Conservation (phyloP, 2,797 vertebrate genomes). For the Pseudomugil gertrudae region DNA sequence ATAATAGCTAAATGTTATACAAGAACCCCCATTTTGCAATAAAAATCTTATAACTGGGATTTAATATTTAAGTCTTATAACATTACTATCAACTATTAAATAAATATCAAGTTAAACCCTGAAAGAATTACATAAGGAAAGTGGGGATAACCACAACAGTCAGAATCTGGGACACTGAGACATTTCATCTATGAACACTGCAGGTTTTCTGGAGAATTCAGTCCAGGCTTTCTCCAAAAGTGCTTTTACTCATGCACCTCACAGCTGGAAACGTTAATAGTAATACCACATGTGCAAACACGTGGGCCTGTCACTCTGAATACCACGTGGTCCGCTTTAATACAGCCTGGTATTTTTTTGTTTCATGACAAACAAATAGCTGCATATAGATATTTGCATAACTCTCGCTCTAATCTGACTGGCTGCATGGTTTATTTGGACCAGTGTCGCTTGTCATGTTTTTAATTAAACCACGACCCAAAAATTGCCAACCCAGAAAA, state of each 20-base stretch:
- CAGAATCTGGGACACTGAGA: not conserved
- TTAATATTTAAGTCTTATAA: not conserved
- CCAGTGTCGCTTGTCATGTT: not conserved
- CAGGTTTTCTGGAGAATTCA: not conserved
- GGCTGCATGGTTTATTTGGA: not conserved
- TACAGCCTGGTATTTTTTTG: not conserved
- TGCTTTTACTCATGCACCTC: constrained; percentile 5
- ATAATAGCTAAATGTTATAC: no score
- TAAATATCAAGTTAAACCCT: not conserved
- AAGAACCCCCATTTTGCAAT: not conserved
- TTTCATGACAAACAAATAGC: not conserved
- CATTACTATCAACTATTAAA: not conserved
- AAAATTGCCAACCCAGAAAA: no score
- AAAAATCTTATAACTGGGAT: not conserved
- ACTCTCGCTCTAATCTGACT: not conserved
- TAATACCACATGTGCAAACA: not conserved
- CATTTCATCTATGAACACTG: constrained; percentile 1
- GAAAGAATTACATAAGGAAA: not conserved
- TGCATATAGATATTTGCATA: not conserved
- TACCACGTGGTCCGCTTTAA: not conserved
- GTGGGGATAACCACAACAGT: not conserved
- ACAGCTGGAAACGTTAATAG: not conserved
- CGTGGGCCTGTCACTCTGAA: not conserved
- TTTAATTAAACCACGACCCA: not conserved
- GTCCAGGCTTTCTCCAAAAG: constrained; percentile 1